Evolutionary conservation across 1,140 invertebrate genomes (phyloP).

Genomic region (Uloborus diversus): DNA sequence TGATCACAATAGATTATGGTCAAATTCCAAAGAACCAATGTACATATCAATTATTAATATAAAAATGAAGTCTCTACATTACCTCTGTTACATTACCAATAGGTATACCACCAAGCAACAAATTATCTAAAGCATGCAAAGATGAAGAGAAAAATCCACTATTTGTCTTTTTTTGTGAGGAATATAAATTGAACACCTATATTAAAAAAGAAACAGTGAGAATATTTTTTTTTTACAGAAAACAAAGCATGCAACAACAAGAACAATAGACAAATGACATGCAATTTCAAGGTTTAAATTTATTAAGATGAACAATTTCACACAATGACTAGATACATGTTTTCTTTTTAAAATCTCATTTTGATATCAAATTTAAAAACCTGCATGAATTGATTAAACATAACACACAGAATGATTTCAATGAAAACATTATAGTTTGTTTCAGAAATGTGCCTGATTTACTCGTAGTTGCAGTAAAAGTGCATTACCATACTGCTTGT

Average conservation of each 20-base stretch:
- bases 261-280: neutral
- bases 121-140: slow-evolving; percentile 20
- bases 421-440: no score
- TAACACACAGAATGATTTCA: no score
- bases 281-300: no score
- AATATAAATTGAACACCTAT: slow-evolving; percentile 15
- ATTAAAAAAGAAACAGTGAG: neutral
- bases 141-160: slow-evolving; percentile 30
- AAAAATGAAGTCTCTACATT: slow-evolving; percentile 2
- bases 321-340: no score
- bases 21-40: neutral
- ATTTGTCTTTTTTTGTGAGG: neutral
- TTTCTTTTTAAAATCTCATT: neutral
- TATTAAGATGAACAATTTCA: no score
- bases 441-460: no score
- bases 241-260: neutral
- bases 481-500: no score
- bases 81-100: slow-evolving; percentile 44
- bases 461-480: no score
- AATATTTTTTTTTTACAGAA: neutral
- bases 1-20: neutral
- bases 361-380: neutral
- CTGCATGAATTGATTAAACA: no score
- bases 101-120: slow-evolving; percentile 36
- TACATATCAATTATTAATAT: neutral